A percentile compares a stretch with the other conserved stretches of the same genome.
Evolutionary conservation across 2,797 vertebrate genomes (phyloP).

Genomic region (Tadarida brasiliensis): DNA sequence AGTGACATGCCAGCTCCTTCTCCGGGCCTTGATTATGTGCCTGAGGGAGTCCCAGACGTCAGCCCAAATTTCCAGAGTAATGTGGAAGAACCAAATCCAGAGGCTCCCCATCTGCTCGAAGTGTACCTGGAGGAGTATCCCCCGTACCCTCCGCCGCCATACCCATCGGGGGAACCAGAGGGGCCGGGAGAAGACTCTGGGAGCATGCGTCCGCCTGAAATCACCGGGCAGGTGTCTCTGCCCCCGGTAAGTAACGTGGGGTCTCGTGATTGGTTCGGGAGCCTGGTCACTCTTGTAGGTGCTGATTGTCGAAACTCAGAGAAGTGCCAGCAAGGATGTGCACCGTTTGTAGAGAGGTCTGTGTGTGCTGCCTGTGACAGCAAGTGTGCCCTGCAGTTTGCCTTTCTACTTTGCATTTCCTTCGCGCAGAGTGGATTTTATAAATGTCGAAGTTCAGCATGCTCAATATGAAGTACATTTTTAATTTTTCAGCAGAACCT

Average conservation of each 20-base stretch:
- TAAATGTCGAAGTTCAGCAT: background rate
- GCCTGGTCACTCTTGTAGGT: background rate
- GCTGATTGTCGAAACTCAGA: too few species aligned
- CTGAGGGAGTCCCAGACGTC: constrained; percentile 85
- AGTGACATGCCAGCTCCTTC: constrained; percentile 87
- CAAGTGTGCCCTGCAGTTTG: background rate
- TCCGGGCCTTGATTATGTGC: constrained; percentile 88
- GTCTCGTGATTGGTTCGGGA: fast-evolving
- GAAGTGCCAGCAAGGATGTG: background rate
- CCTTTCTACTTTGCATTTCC: background rate
- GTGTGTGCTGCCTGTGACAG: background rate
- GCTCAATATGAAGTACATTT: background rate
- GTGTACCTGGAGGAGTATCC: constrained; percentile 96
- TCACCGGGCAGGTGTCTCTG: constrained; percentile 95
- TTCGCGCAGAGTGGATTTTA: background rate
- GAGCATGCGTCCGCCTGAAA: constrained; percentile 95
- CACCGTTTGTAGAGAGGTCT: background rate
- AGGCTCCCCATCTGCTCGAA: constrained; percentile 88
- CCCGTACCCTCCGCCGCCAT: constrained; percentile 97
- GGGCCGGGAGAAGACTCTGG: constrained; percentile 92
- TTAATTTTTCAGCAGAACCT: background rate
- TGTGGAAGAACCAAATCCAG: constrained; percentile 82
- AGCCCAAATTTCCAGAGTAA: constrained; percentile 46
- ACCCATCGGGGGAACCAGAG: constrained; percentile 94
- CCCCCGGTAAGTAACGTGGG: constrained; percentile 92